Evolutionary conservation across 2,888 invertebrate species (phyloP), one percentile per base, ranked within the genome.

Genomic region (Dryomyza anilis): DNA sequence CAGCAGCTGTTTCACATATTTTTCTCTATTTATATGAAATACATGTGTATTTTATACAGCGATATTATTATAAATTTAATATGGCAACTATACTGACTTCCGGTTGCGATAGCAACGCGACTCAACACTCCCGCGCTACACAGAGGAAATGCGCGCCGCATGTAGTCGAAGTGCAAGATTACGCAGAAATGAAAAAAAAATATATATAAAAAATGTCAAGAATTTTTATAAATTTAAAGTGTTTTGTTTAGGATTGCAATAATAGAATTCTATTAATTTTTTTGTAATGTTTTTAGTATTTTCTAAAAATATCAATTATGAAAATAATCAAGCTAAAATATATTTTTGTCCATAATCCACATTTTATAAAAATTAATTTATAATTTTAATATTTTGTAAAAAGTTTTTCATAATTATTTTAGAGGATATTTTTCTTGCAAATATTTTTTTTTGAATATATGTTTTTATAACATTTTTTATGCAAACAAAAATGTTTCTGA

Each of bases 21-120:
- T 48, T 23, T 14, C 19, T 14, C 14, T 14, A 48, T 48, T 21
- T 23, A n/a, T n/a, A n/a, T n/a, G n/a, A n/a, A n/a, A n/a, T n/a
- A n/a, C n/a, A n/a, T n/a, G n/a, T n/a, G n/a, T n/a, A n/a, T n/a
- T n/a, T n/a, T n/a, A n/a, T n/a, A n/a, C n/a, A n/a, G n/a, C n/a
- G 1, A 43, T 16, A 16, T 16, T 16, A 14, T n/a, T 30, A 19
- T 30, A 30, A 19, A 53, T 33, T 53, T 19, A 53, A 53, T 53
- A 53, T 53, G 30, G 53, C 53, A 48, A 33, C 50, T 50, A 14
- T 23, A 48, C 48, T 25, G 30, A 50, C 48, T 60, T 60, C 59
- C 59, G 59, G 30, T 60, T 36, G 14, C 36, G 59, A 60, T 60
- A 48, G 50, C 48, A 46, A 12, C 46, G 14, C 36, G 36, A 10